phyloP scores from a whole-genome alignment of 2,797 vertebrate genomes.

The Pampus argenteus region DNA sequence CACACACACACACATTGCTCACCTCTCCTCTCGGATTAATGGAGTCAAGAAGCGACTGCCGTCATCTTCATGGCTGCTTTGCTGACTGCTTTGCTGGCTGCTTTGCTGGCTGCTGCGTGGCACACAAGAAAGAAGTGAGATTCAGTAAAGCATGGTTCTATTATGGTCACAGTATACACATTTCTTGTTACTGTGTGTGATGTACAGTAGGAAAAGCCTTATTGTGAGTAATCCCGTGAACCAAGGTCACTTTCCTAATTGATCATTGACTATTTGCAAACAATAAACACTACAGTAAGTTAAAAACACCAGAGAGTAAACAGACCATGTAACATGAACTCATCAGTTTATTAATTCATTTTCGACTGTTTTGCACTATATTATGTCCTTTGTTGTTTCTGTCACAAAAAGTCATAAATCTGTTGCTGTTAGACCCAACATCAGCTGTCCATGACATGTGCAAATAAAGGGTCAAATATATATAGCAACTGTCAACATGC shows the following conservation, averaged over 20 bases:
- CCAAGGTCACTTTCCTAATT: not conserved
- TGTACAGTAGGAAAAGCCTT: not conserved
- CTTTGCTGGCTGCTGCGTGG: slow-evolving; percentile 85
- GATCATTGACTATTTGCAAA: not conserved
- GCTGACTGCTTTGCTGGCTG: slow-evolving; percentile 92
- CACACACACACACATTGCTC: slow-evolving; percentile 14
- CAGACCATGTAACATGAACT: not conserved
- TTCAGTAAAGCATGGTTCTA: not conserved
- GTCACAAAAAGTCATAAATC: not conserved
- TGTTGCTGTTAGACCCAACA: not conserved
- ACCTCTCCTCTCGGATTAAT: slow-evolving; percentile 87
- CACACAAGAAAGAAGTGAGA: slow-evolving; percentile 34
- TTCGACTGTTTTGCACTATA: not conserved
- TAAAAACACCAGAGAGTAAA: not conserved
- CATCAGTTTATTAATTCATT: not conserved
- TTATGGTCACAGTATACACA: not conserved
- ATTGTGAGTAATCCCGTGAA: not conserved
- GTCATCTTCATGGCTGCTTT: slow-evolving; percentile 95
- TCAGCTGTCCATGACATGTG: not conserved
- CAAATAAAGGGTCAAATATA: slow-evolving; percentile 10
- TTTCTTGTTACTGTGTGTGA: not conserved
- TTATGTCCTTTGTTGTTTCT: not conserved
- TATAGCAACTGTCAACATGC: not conserved
- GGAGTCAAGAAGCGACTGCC: slow-evolving; percentile 90
- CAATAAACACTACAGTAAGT: not conserved